Percentiles rank a stretch among this genome's conserved stretches.
Conservation (phyloP, 2,888 invertebrate genomes). For the Dendrolimus houi region DNA sequence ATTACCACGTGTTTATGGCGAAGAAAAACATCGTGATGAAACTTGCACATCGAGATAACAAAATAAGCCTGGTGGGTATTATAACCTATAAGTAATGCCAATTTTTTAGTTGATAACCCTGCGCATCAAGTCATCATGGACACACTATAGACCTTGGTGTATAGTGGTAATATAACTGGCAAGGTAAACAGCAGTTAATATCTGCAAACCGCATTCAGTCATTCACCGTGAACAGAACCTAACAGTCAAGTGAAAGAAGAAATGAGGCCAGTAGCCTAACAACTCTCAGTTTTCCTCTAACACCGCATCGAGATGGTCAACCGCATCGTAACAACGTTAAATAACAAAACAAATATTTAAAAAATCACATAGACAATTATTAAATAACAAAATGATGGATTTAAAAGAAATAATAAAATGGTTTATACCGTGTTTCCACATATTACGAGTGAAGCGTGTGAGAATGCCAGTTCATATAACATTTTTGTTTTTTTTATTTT, state of each 20-base stretch:
- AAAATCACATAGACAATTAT: not conserved
- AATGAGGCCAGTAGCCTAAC: not conserved
- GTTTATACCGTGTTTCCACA: slow-evolving; percentile 66
- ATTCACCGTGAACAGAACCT: not conserved
- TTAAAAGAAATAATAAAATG: slow-evolving; percentile 68
- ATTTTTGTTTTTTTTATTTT: slow-evolving; percentile 42
- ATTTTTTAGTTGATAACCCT: too few relatives aligned
- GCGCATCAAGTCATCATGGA: too few relatives aligned
- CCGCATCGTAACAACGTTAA: slow-evolving; percentile 10
- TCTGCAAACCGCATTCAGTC: too few relatives aligned
- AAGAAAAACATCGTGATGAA: too few relatives aligned
- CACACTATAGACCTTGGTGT: too few relatives aligned
- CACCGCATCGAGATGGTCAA: slow-evolving; percentile 33
- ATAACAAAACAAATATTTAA: slow-evolving; percentile 5
- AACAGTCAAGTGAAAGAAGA: not conserved
- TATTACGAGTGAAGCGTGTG: slow-evolving; percentile 33
- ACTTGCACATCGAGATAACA: too few relatives aligned
- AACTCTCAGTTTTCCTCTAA: slow-evolving; percentile 12
- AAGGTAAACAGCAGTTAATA: too few relatives aligned
- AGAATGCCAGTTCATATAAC: slow-evolving; percentile 31
- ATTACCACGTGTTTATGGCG: too few relatives aligned
- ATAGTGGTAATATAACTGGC: too few relatives aligned
- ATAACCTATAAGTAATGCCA: too few relatives aligned
- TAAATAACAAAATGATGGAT: slow-evolving; percentile 46
- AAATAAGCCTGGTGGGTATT: too few relatives aligned